Evolutionary conservation across 2,113 vertebrate genomes (phyloP).

Genomic region (Pollachius pollachius): DNA sequence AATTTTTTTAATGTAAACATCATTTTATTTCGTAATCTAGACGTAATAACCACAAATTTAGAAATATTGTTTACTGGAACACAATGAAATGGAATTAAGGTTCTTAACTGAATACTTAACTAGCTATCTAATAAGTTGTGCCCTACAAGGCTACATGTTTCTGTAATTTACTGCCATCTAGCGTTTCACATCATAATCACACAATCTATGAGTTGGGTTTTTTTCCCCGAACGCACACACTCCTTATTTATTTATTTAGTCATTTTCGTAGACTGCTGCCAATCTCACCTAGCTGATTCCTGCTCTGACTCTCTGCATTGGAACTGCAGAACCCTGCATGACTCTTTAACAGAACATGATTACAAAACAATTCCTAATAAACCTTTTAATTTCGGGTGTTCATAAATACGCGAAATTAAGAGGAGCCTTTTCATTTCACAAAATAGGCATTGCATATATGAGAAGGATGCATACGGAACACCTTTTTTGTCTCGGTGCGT

Average conservation of each 20-base stretch:
- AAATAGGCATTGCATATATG: neutral
- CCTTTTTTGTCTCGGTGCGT: conserved; percentile 68
- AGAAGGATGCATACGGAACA: conserved; percentile 13
- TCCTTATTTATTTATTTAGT: neutral
- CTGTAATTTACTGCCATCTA: conserved; percentile 44
- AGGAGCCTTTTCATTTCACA: neutral
- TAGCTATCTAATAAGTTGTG: too few relatives aligned
- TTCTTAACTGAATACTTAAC: too few relatives aligned
- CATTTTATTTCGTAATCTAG: too few relatives aligned
- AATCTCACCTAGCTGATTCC: conserved; percentile 56
- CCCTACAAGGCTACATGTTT: too few relatives aligned
- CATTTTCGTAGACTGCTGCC: too few relatives aligned
- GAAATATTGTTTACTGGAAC: too few relatives aligned
- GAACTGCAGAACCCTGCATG: conserved; percentile 57
- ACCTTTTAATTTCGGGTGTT: neutral
- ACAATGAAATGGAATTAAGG: too few relatives aligned
- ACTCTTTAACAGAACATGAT: conserved; percentile 39
- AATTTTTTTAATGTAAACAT: too few relatives aligned
- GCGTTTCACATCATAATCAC: conserved; percentile 25
- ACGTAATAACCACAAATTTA: too few relatives aligned
- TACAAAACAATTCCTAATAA: neutral
- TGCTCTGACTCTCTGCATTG: conserved; percentile 66
- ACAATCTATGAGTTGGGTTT: neutral
- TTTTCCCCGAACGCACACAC: neutral
- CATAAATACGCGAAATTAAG: neutral